phyloP scores from a whole-genome alignment of 1,140 invertebrate species.

The Tyrophagus putrescentiae region DNA sequence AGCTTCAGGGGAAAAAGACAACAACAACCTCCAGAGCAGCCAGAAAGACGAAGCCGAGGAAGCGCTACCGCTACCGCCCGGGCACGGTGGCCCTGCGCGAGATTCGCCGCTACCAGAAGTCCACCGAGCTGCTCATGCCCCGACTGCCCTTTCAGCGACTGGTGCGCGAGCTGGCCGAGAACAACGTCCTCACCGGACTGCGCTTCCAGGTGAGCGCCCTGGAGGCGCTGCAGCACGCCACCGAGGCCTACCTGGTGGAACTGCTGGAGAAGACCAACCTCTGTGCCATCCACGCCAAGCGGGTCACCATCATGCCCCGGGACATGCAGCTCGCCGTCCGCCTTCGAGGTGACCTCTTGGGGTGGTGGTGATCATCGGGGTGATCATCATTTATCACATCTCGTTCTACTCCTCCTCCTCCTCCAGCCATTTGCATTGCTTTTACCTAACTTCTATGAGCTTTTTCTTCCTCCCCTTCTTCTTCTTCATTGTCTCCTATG shows the following conservation, averaged over 20 bases:
- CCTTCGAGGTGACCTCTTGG: conserved; percentile 29
- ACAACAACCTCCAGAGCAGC: too few relatives aligned
- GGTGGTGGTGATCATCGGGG: too few relatives aligned
- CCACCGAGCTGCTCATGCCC: conserved; percentile 35
- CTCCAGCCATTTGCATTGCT: too few relatives aligned
- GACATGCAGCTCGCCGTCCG: conserved; percentile 32
- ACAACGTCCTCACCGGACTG: background rate
- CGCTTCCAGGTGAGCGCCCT: conserved; percentile 25
- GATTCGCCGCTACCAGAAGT: conserved; percentile 35
- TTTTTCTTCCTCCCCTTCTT: too few relatives aligned
- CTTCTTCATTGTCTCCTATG: too few relatives aligned
- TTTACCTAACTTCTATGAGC: too few relatives aligned
- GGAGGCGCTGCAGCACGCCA: conserved; percentile 32
- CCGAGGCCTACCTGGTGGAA: conserved; percentile 31
- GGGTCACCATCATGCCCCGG: conserved; percentile 38
- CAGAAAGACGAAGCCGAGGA: too few relatives aligned
- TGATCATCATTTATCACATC: too few relatives aligned
- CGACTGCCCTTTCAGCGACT: conserved; percentile 20
- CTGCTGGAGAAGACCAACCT: conserved; percentile 35
- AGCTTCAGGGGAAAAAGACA: too few relatives aligned
- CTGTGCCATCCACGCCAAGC: conserved; percentile 60
- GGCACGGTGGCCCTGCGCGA: conserved; percentile 35
- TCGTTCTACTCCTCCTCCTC: too few relatives aligned
- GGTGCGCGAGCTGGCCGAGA: background rate
- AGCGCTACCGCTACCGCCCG: conserved; percentile 32